Base-by-base conservation (phyloP, 1,140 invertebrate genomes). In the Solenopsis invicta region DNA sequence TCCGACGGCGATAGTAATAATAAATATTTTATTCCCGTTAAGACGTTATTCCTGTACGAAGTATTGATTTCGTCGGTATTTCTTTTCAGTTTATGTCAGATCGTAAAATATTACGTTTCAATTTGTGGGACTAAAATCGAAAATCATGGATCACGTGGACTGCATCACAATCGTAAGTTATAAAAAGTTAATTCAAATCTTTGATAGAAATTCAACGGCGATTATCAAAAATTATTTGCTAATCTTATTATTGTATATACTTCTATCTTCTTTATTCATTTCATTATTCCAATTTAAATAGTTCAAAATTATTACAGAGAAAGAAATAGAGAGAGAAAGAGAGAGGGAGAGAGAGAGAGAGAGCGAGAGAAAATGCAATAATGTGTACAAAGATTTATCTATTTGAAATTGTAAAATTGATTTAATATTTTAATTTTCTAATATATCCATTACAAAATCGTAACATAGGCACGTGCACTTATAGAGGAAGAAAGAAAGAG, bases 21-120 rank as follows among this genome's bases (percentile, higher is more conserved):
- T 74, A 74, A 75, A 84, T 84, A 75, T 84, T 64, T 61, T 37
- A 84, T 50, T 84, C 37, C 41, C 52, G 37, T 80, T 59, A 37
- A 84, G 18, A 75, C 41, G 34, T 56, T 71, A 75, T 75, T 84
- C 21, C 54, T 48, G 69, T 59, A 84, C 13, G 56, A 50, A 13
- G 4, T 82, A 82, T 82, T 74, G 54, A 82, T 74, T 74, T 48
- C 37, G 16, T 29, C 10, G 37, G 5, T 82, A 34, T 61, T 74
- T 82, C 67, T 56, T 81, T 54, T 2, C 37, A 34, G 13, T 71
- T 61, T 74, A 82, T 18, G 54, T 74, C 67, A 34, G 10, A 71
- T 81, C 48, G 56, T 48, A 62, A 84, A 74, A 62, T 84, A 75
- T 61, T 50, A 61, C 41, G 18, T 74, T 75, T 52, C 41, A 84